phyloP scores from a whole-genome alignment of 2,888 invertebrate species.

The Eurois occulta region DNA sequence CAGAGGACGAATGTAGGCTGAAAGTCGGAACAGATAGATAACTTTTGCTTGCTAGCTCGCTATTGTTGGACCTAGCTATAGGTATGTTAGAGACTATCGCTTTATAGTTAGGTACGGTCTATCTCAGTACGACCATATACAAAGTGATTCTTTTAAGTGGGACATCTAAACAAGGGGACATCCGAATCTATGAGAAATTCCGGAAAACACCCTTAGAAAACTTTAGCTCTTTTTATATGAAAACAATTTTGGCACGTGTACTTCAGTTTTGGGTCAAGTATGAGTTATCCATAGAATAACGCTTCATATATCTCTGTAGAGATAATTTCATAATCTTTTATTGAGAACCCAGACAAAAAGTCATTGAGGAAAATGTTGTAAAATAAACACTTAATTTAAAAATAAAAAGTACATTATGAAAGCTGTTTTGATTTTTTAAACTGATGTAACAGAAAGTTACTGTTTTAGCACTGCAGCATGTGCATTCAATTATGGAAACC shows the following conservation, averaged over 20 bases:
- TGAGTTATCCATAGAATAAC: not conserved
- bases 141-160: not conserved
- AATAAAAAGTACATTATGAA: not conserved
- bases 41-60: conserved; percentile 28
- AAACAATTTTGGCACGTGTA: not conserved
- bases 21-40: conserved; percentile 26
- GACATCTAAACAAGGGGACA: not conserved
- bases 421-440: not conserved
- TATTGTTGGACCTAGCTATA: conserved; percentile 27
- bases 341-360: not conserved
- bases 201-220: not conserved
- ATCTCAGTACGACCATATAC: not conserved
- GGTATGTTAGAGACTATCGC: not conserved
- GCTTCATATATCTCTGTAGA: not conserved
- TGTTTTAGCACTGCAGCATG: conserved; percentile 10
- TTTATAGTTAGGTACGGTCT: not conserved
- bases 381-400: conserved; percentile 10
- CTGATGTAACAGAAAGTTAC: not conserved
- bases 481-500: not conserved
- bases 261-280: not conserved
- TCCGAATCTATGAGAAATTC: not conserved
- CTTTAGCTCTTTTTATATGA: not conserved
- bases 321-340: conserved; percentile 6
- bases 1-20: conserved; percentile 42
- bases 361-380: conserved; percentile 3